phyloP scores from a whole-genome alignment of 1,140 invertebrate genomes.

The Drosophila athabasca region DNA sequence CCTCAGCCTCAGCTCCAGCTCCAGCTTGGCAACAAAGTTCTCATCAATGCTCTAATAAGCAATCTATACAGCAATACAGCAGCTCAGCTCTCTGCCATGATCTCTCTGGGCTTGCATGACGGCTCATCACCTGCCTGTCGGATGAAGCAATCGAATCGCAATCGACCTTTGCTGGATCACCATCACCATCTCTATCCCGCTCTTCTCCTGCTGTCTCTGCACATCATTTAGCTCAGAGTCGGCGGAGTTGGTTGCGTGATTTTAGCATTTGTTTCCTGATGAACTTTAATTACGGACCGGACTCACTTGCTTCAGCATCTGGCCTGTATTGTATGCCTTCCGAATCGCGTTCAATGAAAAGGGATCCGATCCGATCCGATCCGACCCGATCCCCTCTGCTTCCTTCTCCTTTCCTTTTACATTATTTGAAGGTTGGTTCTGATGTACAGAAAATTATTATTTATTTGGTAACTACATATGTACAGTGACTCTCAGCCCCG shows the following conservation, averaged over 20 bases:
- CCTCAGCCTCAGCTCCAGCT: conserved; percentile 21
- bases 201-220: conserved; percentile 6
- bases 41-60: conserved; percentile 65
- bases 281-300: conserved; percentile 69
- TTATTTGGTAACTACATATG: too few species aligned
- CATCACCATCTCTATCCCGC: conserved; percentile 22
- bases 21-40: conserved; percentile 7
- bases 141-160: conserved; percentile 76
- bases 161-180: conserved; percentile 39
- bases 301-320: conserved; percentile 32
- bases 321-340: conserved; percentile 14
- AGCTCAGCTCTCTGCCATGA: too few species aligned
- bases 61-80: conserved; percentile 35
- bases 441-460: too few species aligned
- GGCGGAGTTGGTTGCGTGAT: conserved; percentile 69
- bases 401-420: not conserved
- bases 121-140: conserved; percentile 78
- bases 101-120: conserved; percentile 56
- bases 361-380: not conserved
- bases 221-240: conserved; percentile 40
- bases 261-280: conserved; percentile 83
- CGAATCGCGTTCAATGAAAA: conserved; percentile 32
- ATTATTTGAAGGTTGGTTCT: too few species aligned
- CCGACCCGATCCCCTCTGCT: conserved; percentile 6
- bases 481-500: too few species aligned